Base-by-base conservation (phyloP, 2,888 invertebrate genomes). In the Alviniconcha strummeri region DNA sequence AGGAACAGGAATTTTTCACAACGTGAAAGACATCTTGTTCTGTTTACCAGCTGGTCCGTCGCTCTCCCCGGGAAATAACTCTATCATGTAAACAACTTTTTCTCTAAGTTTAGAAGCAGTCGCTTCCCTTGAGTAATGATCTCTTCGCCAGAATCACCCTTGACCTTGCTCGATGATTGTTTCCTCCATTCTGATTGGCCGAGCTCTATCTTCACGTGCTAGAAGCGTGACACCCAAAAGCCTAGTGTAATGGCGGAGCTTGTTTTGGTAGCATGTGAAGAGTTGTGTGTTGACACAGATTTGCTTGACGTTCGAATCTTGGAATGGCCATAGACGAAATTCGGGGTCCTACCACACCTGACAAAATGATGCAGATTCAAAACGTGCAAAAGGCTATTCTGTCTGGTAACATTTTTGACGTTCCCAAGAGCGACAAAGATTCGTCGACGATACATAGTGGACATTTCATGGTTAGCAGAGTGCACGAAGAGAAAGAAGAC, bases 391-490 rank as follows among this genome's bases (percentile, higher is more conserved):
- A 81, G 64, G 56, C n/a, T 69, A 71, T 77, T 11, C 13, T 64
- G 11, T 60, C 60, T 19, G 19, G n/a, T 11, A 80, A 13, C 56
- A 72, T 83, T 69, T 82, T 76, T 19, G 77, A 82, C 6, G 83
- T 74, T 52, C 64, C 77, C 7, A 55, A 60, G 13, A 36, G 56
- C 15, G 11, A 57, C 17, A 80, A 82, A 55, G 80, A 80, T 17
- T 84, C 86, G 6, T 60, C 76, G 80, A 88, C 88, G 11, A 99
- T 99, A 93, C 99, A 99, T 94, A 98, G 98, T 89, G 99, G 99
- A 36, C 99, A 99, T 93, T 99, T 99, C 94, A 99, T 99, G 99
- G 97, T 99, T 88, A 98, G 98, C 89, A 97, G 98, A 94, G 98
- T 99, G 94, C 98, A 98, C 94, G 98, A 98, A 84, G 97, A 97